Evolutionary conservation across 2,888 invertebrate genomes (phyloP), one percentile per base, ranked within the genome.

Genomic region (Trisateles emortualis): DNA sequence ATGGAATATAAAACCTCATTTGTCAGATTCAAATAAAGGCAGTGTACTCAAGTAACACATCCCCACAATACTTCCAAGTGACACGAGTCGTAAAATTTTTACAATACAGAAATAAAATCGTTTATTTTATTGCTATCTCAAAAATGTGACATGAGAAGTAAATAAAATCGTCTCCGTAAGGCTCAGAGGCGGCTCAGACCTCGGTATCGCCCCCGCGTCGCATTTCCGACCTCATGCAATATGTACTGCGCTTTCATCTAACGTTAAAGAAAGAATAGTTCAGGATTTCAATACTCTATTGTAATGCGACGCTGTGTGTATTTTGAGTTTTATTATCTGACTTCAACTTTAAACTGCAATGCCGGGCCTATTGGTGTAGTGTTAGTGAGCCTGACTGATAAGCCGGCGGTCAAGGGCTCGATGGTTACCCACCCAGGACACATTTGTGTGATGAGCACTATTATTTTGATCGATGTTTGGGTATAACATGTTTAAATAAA

Each of bases 71-170:
- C 35, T 41, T 65, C 43, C 48, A 48, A 66, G 59, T 52, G 49
- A 13, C 17, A 61, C 45, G 42, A 63, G 32, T 36, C 59, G 45
- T 68, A 59, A 70, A 53, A 29, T 52, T 63, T 70, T 67, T 57
- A 70, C 63, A 63, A 67, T 63, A 52, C 42, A 40, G 36, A 52
- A 59, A 70, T 68, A 70, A 59, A 68, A 57, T 42, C 43, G 44
- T 47, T 16, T 42, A 52, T 59, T 67, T 55, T 72, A 68, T 66
- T 59, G 46, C 57, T 5, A 52, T 50, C 56, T 60, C 45, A 55
- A 63, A 63, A 68, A 54, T 61, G 49, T 53, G 51, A 54, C 62
- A 51, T 61, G 41, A 47, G 41, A 41, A 62, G 48, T 40, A 61
- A 63, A 64, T 64, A 59, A 61, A 57, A 58, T 59, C 17, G 47